These are phyloP conservation scores for Poeciliopsis presidionis DNA, from an alignment of 2,797 vertebrate genomes.

Conservation along the genomic window DNA sequence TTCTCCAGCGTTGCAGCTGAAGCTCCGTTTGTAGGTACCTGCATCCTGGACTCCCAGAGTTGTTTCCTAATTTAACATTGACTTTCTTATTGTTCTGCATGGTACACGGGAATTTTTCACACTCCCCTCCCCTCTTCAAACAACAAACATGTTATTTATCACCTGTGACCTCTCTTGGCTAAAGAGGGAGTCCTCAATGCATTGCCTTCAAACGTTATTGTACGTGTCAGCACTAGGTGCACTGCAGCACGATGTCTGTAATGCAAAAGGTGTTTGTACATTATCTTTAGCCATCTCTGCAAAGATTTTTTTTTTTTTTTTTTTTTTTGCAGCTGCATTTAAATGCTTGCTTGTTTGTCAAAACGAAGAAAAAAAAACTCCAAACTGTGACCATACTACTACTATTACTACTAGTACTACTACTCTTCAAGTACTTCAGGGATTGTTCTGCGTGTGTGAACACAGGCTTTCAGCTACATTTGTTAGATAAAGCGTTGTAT, in stretches of 20 bases:
- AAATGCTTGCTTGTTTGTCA: conserved; percentile 78
- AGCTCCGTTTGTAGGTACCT: conserved; percentile 77
- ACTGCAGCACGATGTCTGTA: conserved; percentile 89
- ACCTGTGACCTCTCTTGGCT: conserved; percentile 68
- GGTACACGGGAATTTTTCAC: conserved; percentile 62
- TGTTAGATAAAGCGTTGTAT: conserved; percentile 96
- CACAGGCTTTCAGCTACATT: conserved; percentile 90
- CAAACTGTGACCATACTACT: conserved; percentile 90
- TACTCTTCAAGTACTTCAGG: conserved; percentile 92
- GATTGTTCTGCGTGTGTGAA: conserved; percentile 87
- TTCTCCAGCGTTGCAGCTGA: conserved; percentile 75
- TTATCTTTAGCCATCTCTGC: conserved; percentile 78
- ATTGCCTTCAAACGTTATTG: conserved; percentile 78
- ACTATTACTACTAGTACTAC: conserved; percentile 76
- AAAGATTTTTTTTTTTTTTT: conserved; percentile 42
- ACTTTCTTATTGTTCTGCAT: conserved; percentile 69
- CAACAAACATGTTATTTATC: conserved; percentile 60
- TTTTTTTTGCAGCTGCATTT: conserved; percentile 71
- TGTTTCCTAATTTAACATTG: conserved; percentile 66
- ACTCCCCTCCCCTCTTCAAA: conserved; percentile 15
- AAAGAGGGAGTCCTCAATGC: conserved; percentile 78
- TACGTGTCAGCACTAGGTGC: conserved; percentile 80
- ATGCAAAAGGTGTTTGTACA: conserved; percentile 82
- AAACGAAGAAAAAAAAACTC: conserved; percentile 76
- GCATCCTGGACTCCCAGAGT: conserved; percentile 76